These are phyloP conservation scores for Cheilosia vulpina DNA, from an alignment of 2,888 invertebrate genomes.

Conservation along the genomic window DNA sequence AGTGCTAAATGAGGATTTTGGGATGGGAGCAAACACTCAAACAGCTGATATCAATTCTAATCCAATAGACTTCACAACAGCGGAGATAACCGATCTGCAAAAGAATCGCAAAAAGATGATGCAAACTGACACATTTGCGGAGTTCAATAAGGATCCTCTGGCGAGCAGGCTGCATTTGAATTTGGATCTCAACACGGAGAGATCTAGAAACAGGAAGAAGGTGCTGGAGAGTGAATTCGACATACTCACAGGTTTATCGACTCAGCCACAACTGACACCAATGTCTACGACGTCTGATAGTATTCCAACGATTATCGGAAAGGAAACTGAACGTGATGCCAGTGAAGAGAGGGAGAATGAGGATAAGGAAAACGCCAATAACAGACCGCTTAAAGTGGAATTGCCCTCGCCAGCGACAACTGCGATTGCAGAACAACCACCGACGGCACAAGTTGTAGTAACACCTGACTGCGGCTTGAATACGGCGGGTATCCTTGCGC, in stretches of 20 bases:
- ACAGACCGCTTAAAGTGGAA: background rate
- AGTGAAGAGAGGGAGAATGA: constrained; percentile 56
- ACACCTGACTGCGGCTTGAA: constrained; percentile 79
- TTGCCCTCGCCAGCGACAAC: constrained; percentile 17
- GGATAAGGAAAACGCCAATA: constrained; percentile 75
- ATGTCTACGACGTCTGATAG: constrained; percentile 79
- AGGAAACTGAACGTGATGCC: constrained; percentile 16
- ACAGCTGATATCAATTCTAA: constrained; percentile 80
- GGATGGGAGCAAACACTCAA: constrained; percentile 79
- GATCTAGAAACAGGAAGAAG: constrained; percentile 77
- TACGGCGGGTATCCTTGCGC: constrained; percentile 78
- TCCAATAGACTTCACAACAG: constrained; percentile 49
- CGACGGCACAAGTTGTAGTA: constrained; percentile 62
- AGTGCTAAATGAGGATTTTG: constrained; percentile 87
- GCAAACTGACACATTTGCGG: constrained; percentile 79
- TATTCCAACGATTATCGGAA: constrained; percentile 46
- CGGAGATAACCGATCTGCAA: constrained; percentile 80
- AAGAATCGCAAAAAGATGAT: constrained; percentile 82
- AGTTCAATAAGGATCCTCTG: constrained; percentile 77
- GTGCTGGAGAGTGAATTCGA: constrained; percentile 79
- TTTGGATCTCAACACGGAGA: constrained; percentile 78
- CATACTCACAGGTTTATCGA: constrained; percentile 77
- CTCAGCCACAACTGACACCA: constrained; percentile 77
- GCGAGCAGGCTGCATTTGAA: constrained; percentile 76
- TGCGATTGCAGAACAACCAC: constrained; percentile 29